Evolutionary conservation across 2,888 invertebrate species (phyloP).

Genomic region (Steinernema hermaphroditum): DNA sequence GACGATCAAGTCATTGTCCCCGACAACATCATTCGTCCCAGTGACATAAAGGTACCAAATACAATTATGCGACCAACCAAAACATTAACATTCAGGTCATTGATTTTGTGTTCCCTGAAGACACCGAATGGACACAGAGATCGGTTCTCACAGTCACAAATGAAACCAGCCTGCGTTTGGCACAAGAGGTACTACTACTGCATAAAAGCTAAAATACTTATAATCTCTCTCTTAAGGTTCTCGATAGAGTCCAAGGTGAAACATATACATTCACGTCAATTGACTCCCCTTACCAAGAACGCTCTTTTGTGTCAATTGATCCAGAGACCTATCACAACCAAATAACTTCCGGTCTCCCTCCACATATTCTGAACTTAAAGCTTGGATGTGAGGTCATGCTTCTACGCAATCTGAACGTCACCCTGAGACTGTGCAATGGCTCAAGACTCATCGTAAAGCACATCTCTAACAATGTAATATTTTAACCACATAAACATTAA

Average conservation of each 20-base stretch:
- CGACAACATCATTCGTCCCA: not conserved
- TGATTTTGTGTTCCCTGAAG: not conserved
- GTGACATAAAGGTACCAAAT: not conserved
- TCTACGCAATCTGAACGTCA: slow-evolving; percentile 29
- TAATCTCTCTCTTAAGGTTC: not conserved
- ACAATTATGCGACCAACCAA: not conserved
- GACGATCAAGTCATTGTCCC: not conserved
- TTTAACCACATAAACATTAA: not conserved
- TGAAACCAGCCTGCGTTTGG: slow-evolving; percentile 14
- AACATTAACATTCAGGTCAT: not conserved
- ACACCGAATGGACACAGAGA: not conserved
- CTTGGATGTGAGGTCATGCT: slow-evolving; percentile 12
- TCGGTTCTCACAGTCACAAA: slow-evolving; percentile 34
- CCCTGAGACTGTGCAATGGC: slow-evolving; percentile 30
- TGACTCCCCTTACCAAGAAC: not conserved
- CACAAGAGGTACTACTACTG: slow-evolving; percentile 7
- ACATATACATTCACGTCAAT: not conserved
- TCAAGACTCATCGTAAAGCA: slow-evolving; percentile 5
- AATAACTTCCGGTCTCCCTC: slow-evolving; percentile 34
- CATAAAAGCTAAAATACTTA: not conserved
- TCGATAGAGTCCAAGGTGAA: slow-evolving; percentile 19
- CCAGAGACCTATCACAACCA: slow-evolving; percentile 19
- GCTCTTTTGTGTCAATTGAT: slow-evolving; percentile 1
- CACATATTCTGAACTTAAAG: slow-evolving; percentile 29
- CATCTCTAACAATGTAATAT: no score